phyloP scores from a whole-genome alignment of 2,797 vertebrate genomes.

The Helostoma temminkii region DNA sequence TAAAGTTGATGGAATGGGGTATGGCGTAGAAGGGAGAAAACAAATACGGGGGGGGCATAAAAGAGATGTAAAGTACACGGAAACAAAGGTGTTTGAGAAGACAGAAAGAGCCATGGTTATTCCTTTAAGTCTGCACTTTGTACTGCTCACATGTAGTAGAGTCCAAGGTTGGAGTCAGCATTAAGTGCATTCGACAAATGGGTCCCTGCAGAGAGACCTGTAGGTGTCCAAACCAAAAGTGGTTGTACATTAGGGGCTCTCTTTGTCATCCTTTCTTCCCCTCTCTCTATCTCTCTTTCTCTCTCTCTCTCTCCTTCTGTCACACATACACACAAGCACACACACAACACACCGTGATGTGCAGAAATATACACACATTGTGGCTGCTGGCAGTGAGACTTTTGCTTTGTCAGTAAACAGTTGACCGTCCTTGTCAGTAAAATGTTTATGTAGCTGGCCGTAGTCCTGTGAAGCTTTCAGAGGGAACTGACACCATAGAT shows the following conservation, averaged over 20 bases:
- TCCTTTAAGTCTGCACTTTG: constrained; percentile 29
- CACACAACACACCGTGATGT: constrained; percentile 2
- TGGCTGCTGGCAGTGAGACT: constrained; percentile 82
- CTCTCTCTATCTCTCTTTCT: constrained; percentile 5
- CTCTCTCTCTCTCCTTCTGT: constrained; percentile 8
- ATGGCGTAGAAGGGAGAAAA: background rate
- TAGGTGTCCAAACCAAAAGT: constrained; percentile 59
- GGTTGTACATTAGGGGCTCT: constrained; percentile 52
- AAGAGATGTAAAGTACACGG: too few species aligned
- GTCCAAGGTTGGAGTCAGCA: constrained; percentile 54
- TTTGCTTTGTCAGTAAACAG: constrained; percentile 89
- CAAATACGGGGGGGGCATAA: background rate
- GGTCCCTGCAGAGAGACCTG: constrained; percentile 62
- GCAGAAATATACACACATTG: constrained; percentile 26
- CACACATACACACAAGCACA: constrained; percentile 1
- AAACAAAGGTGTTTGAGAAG: constrained; percentile 26
- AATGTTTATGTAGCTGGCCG: constrained; percentile 86
- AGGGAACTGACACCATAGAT: constrained; percentile 69
- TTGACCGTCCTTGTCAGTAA: constrained; percentile 88
- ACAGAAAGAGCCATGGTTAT: constrained; percentile 18
- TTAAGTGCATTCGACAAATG: constrained; percentile 72
- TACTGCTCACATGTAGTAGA: constrained; percentile 20
- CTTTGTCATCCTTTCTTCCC: constrained; percentile 52
- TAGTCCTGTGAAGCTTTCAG: constrained; percentile 77
- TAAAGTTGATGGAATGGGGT: background rate